Base-by-base conservation (phyloP, 37 sponge, comb jelly and placozoan genomes). In the Mnemiopsis leidyi region DNA sequence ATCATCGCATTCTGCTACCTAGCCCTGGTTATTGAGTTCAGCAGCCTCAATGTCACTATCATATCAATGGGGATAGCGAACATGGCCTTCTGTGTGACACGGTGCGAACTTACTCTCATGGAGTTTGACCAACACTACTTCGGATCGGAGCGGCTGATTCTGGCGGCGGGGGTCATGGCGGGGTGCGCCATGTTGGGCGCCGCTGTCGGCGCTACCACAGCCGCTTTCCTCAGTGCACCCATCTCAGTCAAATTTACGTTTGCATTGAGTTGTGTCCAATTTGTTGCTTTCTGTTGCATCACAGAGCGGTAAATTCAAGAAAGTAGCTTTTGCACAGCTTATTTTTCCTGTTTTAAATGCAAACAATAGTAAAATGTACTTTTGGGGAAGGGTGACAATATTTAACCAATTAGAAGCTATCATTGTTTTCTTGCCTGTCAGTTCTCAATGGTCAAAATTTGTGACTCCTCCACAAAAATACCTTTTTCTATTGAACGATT, bases 1-100 rank as follows among this genome's bases (percentile, higher is more conserved):
- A 71, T 71, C 25, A 71, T 71, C 5, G 73, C 73, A n/a, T 25
- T 71, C 29, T 71, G 73, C 23, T 71, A 71, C 23, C 73, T 71
- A 3, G 73, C 73, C 7, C 23, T 71, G 23, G 29, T 71, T 3
- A 3, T 71, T 23, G 2, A 23, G 25, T 3, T 29, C 3, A 30
- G 26, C 2, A 71, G 23, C 21, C 73, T 71, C 23, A n/a, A 29
- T 7, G 25, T 71, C 7, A 71, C 73, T 7, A 30, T 71, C 2
- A 7, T 71, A n/a, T 3, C 29, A n/a, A 30, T 71, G 23, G 73
- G 73, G 25, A 7, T 71, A 23, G 73, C 73, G 3, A 71, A 71
- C 23, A 71, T 71, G 73, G 73, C 73, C 29, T 71, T 23, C 73
- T 71, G 73, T 71, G 73, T 71, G 16, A 29, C 73, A 3, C 7